Evolutionary conservation across 2,797 vertebrate species (phyloP).

Genomic region (Gambelia wislizenii): DNA sequence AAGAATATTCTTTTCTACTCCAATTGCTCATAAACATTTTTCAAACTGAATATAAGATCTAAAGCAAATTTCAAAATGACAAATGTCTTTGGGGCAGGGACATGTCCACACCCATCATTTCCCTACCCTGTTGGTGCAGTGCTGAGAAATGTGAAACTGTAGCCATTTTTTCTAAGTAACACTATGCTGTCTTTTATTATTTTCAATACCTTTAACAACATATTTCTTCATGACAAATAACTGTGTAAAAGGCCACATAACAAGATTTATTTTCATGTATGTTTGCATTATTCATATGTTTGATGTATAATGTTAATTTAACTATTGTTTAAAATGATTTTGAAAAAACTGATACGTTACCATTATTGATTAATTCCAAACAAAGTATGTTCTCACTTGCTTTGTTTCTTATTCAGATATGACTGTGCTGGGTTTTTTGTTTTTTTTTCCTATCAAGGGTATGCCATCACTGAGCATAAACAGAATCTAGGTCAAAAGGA

Average conservation of each 20-base stretch:
- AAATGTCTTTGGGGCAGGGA: not conserved
- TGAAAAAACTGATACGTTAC: too few species aligned
- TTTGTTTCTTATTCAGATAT: not conserved
- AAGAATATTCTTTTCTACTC: too few species aligned
- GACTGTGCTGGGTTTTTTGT: not conserved
- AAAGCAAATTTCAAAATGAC: not conserved
- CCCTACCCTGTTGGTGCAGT: not conserved
- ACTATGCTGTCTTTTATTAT: not conserved
- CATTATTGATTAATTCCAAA: not conserved
- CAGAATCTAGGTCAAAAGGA: constrained; percentile 11
- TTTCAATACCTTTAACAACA: too few species aligned
- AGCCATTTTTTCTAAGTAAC: not conserved
- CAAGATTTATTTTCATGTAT: not conserved
- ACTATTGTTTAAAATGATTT: too few species aligned
- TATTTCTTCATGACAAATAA: too few species aligned
- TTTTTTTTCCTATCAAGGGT: not conserved
- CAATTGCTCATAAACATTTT: not conserved
- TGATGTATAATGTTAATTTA: too few species aligned
- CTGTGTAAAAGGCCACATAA: not conserved
- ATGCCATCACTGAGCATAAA: not conserved
- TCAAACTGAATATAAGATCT: not conserved
- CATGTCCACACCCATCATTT: not conserved
- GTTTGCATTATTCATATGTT: not conserved
- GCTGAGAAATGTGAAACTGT: not conserved
- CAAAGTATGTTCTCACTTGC: not conserved